Base-by-base conservation (phyloP, 2,113 vertebrate species). In the Vulpes vulpes region DNA sequence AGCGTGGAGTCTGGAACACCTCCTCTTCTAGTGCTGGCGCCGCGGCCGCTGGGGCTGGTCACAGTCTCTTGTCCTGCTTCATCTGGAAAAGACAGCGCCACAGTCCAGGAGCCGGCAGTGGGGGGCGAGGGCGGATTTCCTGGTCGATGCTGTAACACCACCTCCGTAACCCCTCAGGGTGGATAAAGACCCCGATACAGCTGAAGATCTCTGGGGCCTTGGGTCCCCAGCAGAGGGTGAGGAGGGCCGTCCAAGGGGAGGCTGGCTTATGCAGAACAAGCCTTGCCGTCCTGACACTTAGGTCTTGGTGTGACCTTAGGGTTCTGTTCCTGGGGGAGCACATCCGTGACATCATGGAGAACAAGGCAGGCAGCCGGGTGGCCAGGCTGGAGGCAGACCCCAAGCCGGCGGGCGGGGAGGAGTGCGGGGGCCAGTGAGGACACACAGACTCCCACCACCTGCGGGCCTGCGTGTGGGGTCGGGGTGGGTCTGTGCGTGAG, bases 101-200 rank as follows among this genome's bases (percentile, higher is more conserved):
- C 17, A 23, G 4, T 2, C 49, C 84, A 0, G n/a, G 43, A 53
- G 1, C 8, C 12, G 8, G n/a, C 20, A 0, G 1, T 0, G 17
- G 35, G 65, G 16, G 12, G 17, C 3, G 7, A 4, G 7, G 55
- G 35, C 2, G 2, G 3, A 15, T 53, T 43, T 27, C 49, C 73
- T 4, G 19, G 59, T 19, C 0, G 78, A 10, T 7, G 14, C 17
- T 0, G 1, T 0, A 59, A 7, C 57, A 1, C 1, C 20, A 2
- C 17, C n/a, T 0, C 3, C 1, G 9, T 5, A 5, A n/a, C 2
- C 60, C 22, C 2, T 35, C 1, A 12, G 23, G 7, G 27, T 5
- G 14, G 8, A 1, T 3, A 6, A 11, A 38, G 10, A 9, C 23
- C 20, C 60, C 1, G n/a, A 22, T 9, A n/a, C 11, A 2, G 59